Base-by-base conservation (phyloP, 1,140 invertebrate species). In the Lepidostoma basale region DNA sequence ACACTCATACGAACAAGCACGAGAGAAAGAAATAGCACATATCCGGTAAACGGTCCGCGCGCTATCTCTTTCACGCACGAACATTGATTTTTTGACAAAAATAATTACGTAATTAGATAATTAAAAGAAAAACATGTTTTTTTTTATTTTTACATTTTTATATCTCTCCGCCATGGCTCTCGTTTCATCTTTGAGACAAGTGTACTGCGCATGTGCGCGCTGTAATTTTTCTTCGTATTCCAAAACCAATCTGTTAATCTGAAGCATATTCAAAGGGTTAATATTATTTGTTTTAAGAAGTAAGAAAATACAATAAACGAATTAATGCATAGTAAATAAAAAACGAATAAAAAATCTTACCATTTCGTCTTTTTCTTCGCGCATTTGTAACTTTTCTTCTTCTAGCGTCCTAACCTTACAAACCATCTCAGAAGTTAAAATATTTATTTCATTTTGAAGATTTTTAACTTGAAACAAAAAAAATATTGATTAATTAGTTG, bases 221-320 rank as follows among this genome's bases (percentile, higher is more conserved):
- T 83, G 81, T 4, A 83, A 71, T 67, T 81, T 80, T 68, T 83
- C 81, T 72, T 84, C 83, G 60, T 83, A 83, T 62, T 83, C 81
- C 25, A 83, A 54, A 1, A 83, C 79, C 22, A 81, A 68, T 16
- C 78, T 70, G 63, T 80, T 83, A 69, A 79, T 78, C 82, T 83
- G 42, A 16, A 47, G 47, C 42, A 44, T 8, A 44, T 6, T 44
- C 5, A 6, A 33, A 5, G 12, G 30, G 12, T 12, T 33, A 33
- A 5, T 33, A 33, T 6, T 33, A 18, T 62, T 3, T 36, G 42
- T 33, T 62, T 36, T 42, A 20, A 8, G 42, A 33, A 6, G 30
- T 6, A 6, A 6, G 6, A 12, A 6, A 6, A 6, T 33, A 33
- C 5, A 33, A 33, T 6, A 33, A 33, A 6, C 30, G 12, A 33